Base-by-base conservation (phyloP, 2,797 vertebrate genomes). In the Loriculus beryllinus region DNA sequence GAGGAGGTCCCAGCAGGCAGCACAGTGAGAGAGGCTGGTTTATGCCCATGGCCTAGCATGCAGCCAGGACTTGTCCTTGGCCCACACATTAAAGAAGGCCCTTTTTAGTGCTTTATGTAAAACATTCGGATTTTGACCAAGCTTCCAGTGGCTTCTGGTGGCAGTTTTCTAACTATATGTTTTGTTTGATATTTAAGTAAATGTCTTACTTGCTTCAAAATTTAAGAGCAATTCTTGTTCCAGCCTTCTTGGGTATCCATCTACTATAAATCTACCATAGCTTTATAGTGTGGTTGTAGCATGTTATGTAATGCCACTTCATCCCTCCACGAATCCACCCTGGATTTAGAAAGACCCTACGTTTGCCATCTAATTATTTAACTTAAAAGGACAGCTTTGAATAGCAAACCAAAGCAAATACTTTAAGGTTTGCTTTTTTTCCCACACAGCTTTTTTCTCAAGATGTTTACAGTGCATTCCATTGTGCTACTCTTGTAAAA, bases 351-450 rank as follows among this genome's bases (percentile, higher is more conserved):
- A 90, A 68, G 45, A 57, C 20, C 4, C 10, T 70, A 22, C 60
- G 83, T 92, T 57, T 45, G 69, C 86, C 57, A 62, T 57, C 29
- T 71, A 68, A 75, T 78, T 83, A 54, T 74, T 69, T 89, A 29
- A 52, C 35, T 39, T 83, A 54, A 88, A 85, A 91, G 28, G 15
- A 19, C 35, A 70, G 6, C 62, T 92, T 69, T 86, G n/a, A 88
- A 51, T 42, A 86, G 35, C 23, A 93, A 92, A 87, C 77, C 31
- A 90, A 40, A 71, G 14, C 21, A 76, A 93, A 83, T 5, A 52
- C 19, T 77, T 83, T 49, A 13, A 82, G n/a, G 22, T 19, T 60
- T 60, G 25, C 10, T 59, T 59, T 49, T 42, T 18, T 52, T 37
- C 1, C 2, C 7, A 25, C 23, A 17, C 47, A 71, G 11, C 19